Evolutionary conservation across 2,888 invertebrate genomes (phyloP), one percentile per base, ranked within the genome.

Genomic region (Syritta pipiens): DNA sequence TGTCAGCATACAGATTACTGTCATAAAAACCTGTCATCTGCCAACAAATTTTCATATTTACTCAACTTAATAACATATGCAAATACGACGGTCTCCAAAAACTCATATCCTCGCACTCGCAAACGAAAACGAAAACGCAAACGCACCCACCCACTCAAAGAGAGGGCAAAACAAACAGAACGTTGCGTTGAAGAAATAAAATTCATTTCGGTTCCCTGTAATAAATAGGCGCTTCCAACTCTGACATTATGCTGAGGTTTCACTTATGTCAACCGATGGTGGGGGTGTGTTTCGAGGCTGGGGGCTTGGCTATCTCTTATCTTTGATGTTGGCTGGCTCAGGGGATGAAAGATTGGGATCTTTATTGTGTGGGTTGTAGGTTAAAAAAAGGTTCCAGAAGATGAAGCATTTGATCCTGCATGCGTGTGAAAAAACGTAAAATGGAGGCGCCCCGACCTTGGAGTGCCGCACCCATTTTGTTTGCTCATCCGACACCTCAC

Each of bases 1-100:
- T 75, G 75, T 68, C 75, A 75, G 75, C 62, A 75, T 75, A 68
- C 68, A 55, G 68, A 75, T 75, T 62, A 68, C 60, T 75, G 75
- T 68, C 75, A 55, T 75, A 68, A 75, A 75, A 75, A 75, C 62
- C 75, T 75, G 75, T 68, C 75, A 75, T 75, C 62, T 75, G 75
- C 48, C 68, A 68, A 62, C 49, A 68, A 75, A 68, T 75, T 55
- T 68, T 75, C 75, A 68, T 68, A 75, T 68, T 75, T 75, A 49
- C 75, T 35, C 42, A 68, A 62, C 37, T 30, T 55, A 55, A 75
- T 68, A 75, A 62, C 55, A 75, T 55, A 74, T 59, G 55, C 63
- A 72, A 49, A 67, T 67, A 74, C 26, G 48, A 40, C 46, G 60
- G 46, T 28, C 57, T 57, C 42, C 20, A 17, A 57, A 74, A 57